Base-by-base conservation (phyloP, 2,888 invertebrate genomes). In the Tinea pellionella region DNA sequence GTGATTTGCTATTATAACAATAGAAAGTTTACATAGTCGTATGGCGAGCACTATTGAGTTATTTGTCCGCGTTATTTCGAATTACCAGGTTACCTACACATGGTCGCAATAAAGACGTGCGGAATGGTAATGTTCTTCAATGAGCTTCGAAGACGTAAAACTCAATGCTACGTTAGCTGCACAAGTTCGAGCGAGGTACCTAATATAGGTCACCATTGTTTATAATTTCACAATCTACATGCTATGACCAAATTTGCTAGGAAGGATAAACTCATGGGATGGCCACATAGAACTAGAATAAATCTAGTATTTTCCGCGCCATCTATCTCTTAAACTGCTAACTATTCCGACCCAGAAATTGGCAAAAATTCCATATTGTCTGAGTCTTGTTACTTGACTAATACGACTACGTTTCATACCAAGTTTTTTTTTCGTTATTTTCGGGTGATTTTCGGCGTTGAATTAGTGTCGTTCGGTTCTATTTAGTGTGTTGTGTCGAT, bases 61-160 rank as follows among this genome's bases (percentile, higher is more conserved):
- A 24, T 24, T 24, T 9, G n/a, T 9, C 9, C n/a, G 37, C 1
- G 37, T 9, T 37, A 9, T 47, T 47, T 15, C 15, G 8, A 6
- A 15, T 47, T 13, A 47, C 3, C 47, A 15, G 47, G 47, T 47
- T 47, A n/a, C n/a, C n/a, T n/a, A 47, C 47, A 47, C 47, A 47
- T 15, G 13, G 47, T 16, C n/a, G 47, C 9, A 47, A 16, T 16
- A 47, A 67, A 66, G 67, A 68, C 67, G 63, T 63, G 63, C 66
- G 63, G 81, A 77, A 83, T 83, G 68, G 74, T 73, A 83, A 84
- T 78, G 74, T 72, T 64, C 64, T 67, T 78, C 77, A 81, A 81
- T 78, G 67, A 71, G 67, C 67, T 69, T 66, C 69, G 66, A 72
- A 75, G 71, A 70, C 69, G 66, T 68, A 65, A 71, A 73, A 72